Evolutionary conservation across 2,888 invertebrate species (phyloP), one percentile per base, ranked within the genome.

Genomic region (Epinotia bilunana): DNA sequence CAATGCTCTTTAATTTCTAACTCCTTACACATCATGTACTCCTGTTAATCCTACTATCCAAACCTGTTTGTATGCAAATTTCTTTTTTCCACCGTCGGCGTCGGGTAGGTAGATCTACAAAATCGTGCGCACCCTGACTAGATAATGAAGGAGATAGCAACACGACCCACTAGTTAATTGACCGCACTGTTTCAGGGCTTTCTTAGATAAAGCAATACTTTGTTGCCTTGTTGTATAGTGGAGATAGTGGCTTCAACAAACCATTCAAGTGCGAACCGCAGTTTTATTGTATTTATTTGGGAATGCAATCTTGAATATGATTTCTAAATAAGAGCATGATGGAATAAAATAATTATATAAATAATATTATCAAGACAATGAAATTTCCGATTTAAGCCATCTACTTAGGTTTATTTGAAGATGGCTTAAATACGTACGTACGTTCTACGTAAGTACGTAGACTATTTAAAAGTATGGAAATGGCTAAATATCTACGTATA

Each of bases 91-190:
- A 46, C 53, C 61, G 20, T 55, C 43, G 46, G n/a, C n/a, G n/a
- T n/a, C n/a, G n/a, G n/a, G n/a, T n/a, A n/a, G 9, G n/a, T 71
- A 74, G 65, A 78, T 78, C 78, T 72, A 72, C 74, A 68, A 76
- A 74, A 76, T 73, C 76, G 73, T 69, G 76, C 78, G 61, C 64
- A 64, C 72, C 65, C 58, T 55, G 76, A 76, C 74, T 76, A 78
- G 76, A 78, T 78, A 78, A 76, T 78, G 74, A 72, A 74, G 64
- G 13, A 61, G 77, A 74, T 74, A 74, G 60, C 64, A 49, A 70
- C 63, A 58, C 65, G 70, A 70, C 53, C 68, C 62, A 74, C 62
- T 58, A 70, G 64, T 70, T 74, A 74, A 74, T 74, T 74, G 69
- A 70, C 39, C 64, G 64, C 58, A 64, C 49, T 58, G 68, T 68